phyloP scores from a whole-genome alignment of 2,113 vertebrate species.

The Campylomormyrus numenius region DNA sequence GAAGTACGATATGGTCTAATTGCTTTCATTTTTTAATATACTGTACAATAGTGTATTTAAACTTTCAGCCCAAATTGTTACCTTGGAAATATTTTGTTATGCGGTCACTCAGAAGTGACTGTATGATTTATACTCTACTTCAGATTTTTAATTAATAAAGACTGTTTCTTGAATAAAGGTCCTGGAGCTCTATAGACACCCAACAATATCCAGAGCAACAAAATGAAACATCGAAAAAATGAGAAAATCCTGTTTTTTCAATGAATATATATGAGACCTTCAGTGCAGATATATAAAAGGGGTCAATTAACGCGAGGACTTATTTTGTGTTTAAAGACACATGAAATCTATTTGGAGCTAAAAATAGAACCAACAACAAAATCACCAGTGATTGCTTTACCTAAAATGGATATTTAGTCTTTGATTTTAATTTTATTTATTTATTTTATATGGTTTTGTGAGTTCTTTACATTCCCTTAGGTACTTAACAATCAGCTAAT shows the following conservation, averaged over 20 bases:
- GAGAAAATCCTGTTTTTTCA: neutral
- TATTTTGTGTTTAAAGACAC: neutral
- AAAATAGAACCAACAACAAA: neutral
- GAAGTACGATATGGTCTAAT: neutral
- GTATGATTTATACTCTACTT: neutral
- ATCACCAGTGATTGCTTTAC: neutral
- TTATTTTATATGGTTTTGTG: slow-evolving; percentile 26
- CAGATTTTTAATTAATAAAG: neutral
- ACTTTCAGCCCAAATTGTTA: neutral
- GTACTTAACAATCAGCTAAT: slow-evolving; percentile 9
- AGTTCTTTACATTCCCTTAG: slow-evolving; percentile 13
- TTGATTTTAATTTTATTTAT: slow-evolving; percentile 26
- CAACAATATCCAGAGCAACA: neutral
- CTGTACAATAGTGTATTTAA: neutral
- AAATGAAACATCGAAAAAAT: neutral
- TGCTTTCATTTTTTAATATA: neutral
- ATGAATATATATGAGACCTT: neutral
- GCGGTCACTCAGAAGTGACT: neutral
- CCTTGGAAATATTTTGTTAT: neutral
- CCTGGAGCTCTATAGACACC: neutral
- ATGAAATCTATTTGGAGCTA: neutral
- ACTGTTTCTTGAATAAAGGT: neutral
- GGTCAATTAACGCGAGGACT: neutral
- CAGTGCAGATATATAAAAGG: neutral
- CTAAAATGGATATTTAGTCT: neutral